Evolutionary conservation across 1,140 invertebrate genomes (phyloP).

Genomic region (Sarcophaga peregrina): DNA sequence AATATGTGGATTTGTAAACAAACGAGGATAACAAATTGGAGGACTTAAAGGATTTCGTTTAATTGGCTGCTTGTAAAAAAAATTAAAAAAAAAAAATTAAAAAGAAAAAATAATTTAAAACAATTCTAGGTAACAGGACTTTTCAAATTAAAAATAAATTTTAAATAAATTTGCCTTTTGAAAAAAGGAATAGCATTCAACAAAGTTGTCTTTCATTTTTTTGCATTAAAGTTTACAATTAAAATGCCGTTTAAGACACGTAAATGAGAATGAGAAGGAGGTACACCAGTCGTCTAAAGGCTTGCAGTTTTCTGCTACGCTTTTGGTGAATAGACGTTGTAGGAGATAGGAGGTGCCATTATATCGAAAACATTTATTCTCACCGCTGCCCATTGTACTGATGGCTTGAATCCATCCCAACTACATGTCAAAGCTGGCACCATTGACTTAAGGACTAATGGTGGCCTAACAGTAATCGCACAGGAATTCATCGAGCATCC

Average conservation of each 20-base stretch:
- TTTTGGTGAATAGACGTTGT: constrained; percentile 68
- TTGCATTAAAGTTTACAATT: too few relatives aligned
- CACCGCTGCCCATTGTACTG: constrained; percentile 77
- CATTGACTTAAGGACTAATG: constrained; percentile 52
- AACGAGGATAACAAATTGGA: neutral
- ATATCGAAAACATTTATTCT: constrained; percentile 71
- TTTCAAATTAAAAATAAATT: neutral
- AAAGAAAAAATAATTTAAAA: neutral
- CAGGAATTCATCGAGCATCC: constrained; percentile 61
- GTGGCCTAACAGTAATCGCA: constrained; percentile 50
- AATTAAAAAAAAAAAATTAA: neutral
- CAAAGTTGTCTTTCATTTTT: too few relatives aligned
- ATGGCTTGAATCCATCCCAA: constrained; percentile 50
- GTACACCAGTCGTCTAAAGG: too few relatives aligned
- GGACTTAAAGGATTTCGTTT: neutral
- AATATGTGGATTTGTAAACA: constrained; percentile 60
- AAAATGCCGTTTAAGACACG: too few relatives aligned
- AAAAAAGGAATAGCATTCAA: too few relatives aligned
- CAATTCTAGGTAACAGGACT: neutral
- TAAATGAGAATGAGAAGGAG: too few relatives aligned
- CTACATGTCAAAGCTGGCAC: constrained; percentile 61
- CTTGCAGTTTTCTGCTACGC: too few relatives aligned
- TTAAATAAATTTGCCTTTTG: too few relatives aligned
- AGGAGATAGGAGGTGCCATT: constrained; percentile 74
- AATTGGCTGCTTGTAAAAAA: neutral